Evolutionary conservation across 2,113 vertebrate genomes (phyloP).

Genomic region (Forbesichthys agassizii): DNA sequence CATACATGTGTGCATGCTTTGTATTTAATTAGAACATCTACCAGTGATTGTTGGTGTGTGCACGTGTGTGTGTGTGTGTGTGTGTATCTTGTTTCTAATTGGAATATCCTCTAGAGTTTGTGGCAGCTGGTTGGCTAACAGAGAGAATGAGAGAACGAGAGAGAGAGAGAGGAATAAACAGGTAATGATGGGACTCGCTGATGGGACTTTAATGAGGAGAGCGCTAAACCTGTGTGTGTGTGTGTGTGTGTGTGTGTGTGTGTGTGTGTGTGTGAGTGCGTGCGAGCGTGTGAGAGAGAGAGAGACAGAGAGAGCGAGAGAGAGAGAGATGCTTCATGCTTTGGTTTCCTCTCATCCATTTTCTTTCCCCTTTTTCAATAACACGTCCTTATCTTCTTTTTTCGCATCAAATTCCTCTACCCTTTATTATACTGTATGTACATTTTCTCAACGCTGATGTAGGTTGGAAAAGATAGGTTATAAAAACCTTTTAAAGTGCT

Average conservation of each 20-base stretch:
- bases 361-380: no score
- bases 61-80: conserved; percentile 4
- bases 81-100: conserved; percentile 64
- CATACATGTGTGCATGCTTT: conserved; percentile 14
- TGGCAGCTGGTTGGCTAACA: conserved; percentile 64
- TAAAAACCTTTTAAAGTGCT: no score
- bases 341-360: no score
- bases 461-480: no score
- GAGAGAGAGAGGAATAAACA: conserved; percentile 52
- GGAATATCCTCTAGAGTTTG: conserved; percentile 65
- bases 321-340: not conserved
- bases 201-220: conserved; percentile 68
- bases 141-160: conserved; percentile 47
- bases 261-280: not conserved
- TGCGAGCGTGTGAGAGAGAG: not conserved
- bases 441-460: no score
- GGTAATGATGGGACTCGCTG: conserved; percentile 70
- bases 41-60: conserved; percentile 11
- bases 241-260: not conserved
- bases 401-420: no score
- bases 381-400: no score
- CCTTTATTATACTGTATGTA: no score
- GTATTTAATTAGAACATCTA: conserved; percentile 59
- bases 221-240: conserved; percentile 14
- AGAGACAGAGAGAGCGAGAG: not conserved